Conservation (phyloP, 2,888 invertebrate genomes). For the Synergus japonicus region DNA sequence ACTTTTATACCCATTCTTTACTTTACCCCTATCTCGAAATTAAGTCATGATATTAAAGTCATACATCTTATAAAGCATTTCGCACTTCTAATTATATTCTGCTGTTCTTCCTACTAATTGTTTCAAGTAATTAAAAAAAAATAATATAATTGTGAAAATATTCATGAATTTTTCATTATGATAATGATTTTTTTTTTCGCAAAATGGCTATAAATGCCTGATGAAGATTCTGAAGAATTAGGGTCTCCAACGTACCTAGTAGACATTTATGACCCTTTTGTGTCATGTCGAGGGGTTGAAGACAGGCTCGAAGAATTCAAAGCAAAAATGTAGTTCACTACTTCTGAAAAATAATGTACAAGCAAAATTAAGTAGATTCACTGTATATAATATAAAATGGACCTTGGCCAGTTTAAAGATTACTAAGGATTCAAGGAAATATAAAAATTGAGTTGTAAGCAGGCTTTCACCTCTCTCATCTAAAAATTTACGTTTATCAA, state of each 20-base stretch:
- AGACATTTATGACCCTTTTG: neutral
- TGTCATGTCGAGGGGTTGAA: neutral
- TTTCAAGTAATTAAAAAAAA: no score
- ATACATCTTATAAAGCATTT: neutral
- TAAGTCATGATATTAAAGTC: neutral
- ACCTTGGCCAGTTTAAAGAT: neutral
- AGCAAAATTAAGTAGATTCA: neutral
- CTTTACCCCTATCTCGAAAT: neutral
- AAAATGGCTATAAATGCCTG: neutral
- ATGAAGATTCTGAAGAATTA: neutral
- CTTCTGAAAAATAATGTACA: neutral
- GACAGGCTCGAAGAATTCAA: neutral
- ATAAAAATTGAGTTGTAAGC: no score
- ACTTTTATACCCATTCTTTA: neutral
- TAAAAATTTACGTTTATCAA: no score
- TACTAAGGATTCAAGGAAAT: no score
- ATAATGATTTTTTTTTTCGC: neutral
- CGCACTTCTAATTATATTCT: no score
- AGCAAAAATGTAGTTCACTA: neutral
- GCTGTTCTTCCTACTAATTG: no score
- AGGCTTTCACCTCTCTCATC: no score
- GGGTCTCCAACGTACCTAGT: neutral
- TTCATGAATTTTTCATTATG: neutral
- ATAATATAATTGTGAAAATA: neutral
- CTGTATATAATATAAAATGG: conserved; percentile 8